Conservation (phyloP, 1,140 invertebrate genomes). For the Antheraea pernyi region DNA sequence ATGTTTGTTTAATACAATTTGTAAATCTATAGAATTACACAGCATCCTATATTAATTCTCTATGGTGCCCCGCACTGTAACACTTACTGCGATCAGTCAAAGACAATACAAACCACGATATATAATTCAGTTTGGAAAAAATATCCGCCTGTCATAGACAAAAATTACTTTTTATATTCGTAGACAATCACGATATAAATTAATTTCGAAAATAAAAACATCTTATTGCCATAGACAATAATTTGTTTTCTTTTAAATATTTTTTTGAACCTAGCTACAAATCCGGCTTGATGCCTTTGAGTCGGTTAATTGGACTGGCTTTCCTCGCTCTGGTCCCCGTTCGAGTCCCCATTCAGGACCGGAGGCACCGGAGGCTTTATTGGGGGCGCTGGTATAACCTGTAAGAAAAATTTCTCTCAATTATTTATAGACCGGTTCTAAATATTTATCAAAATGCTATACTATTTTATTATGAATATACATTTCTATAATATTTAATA, state of each 20-base stretch:
- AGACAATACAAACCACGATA: slow-evolving; percentile 8
- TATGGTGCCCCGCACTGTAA: slow-evolving; percentile 5
- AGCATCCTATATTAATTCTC: not conserved
- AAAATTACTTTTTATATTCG: too few relatives aligned
- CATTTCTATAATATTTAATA: too few relatives aligned
- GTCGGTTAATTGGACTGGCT: slow-evolving; percentile 23
- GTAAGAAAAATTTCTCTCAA: slow-evolving; percentile 3
- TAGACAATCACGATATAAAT: not conserved
- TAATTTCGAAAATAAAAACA: slow-evolving; percentile 7
- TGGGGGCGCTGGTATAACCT: slow-evolving; percentile 71
- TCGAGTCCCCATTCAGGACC: slow-evolving; percentile 62
- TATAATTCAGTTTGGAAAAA: not conserved
- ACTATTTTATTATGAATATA: too few relatives aligned
- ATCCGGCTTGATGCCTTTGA: not conserved
- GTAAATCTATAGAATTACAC: too few relatives aligned
- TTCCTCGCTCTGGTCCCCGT: slow-evolving; percentile 43
- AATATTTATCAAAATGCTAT: too few relatives aligned
- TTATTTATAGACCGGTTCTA: too few relatives aligned
- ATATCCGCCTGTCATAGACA: too few relatives aligned
- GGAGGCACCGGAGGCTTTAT: slow-evolving; percentile 56
- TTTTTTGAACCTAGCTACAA: not conserved
- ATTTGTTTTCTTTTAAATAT: slow-evolving; percentile 9
- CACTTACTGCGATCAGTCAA: not conserved
- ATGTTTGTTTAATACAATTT: too few relatives aligned
- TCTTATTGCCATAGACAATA: slow-evolving; percentile 16